Percentiles rank a stretch among this genome's conserved stretches.
Conservation (phyloP, 2,888 invertebrate genomes). For the Trypoxylon attenuatum region DNA sequence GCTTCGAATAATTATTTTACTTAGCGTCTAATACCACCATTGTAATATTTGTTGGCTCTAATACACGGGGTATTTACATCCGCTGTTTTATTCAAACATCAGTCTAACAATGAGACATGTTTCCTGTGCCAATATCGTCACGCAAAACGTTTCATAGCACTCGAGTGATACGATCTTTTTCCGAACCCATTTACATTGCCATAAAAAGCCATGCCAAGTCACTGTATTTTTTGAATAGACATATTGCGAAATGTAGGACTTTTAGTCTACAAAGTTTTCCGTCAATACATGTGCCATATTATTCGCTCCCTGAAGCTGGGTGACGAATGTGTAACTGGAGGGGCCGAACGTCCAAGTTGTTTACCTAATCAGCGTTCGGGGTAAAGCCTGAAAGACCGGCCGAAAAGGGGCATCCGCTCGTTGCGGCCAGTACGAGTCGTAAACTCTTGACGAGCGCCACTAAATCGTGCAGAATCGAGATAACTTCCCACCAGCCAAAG, state of each 20-base stretch:
- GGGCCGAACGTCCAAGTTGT: slow-evolving; percentile 51
- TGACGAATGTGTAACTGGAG: slow-evolving; percentile 41
- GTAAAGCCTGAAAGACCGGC: slow-evolving; percentile 30
- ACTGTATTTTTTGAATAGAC: too few relatives aligned
- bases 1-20: too few relatives aligned
- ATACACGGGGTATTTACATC: too few relatives aligned
- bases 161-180: slow-evolving; percentile 25
- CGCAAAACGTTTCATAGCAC: slow-evolving; percentile 8
- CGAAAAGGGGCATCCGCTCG: slow-evolving; percentile 37
- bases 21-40: too few relatives aligned
- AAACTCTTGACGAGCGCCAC: slow-evolving; percentile 50
- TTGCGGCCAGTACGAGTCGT: slow-evolving; percentile 44
- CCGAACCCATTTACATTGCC: slow-evolving; percentile 24
- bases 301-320: slow-evolving; percentile 28
- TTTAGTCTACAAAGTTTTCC: slow-evolving; percentile 33
- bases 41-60: too few relatives aligned
- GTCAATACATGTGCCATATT: slow-evolving; percentile 39
- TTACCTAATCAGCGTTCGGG: slow-evolving; percentile 60
- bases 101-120: too few relatives aligned
- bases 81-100: too few relatives aligned
- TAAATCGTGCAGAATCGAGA: slow-evolving; percentile 54
- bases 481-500: slow-evolving; percentile 44
- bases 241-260: too few relatives aligned
- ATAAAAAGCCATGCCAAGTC: too few relatives aligned
- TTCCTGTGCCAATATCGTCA: too few relatives aligned